Evolutionary conservation across 1,140 invertebrate species (phyloP).

Genomic region (Schlechtendalia chinensis): DNA sequence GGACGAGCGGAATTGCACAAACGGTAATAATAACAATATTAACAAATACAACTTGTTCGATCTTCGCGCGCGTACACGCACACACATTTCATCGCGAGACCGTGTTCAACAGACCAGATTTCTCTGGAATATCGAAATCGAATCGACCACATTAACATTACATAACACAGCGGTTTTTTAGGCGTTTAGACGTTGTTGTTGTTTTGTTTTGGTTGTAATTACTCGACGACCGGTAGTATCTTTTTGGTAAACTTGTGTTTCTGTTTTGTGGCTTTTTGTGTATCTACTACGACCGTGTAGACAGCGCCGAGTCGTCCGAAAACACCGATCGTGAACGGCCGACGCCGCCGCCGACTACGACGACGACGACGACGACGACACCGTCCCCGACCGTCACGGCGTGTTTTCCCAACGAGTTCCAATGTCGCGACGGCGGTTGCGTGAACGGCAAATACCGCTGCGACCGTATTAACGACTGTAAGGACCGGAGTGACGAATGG

Average conservation of each 20-base stretch:
- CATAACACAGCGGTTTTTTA: no score
- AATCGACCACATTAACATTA: no score
- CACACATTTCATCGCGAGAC: no score
- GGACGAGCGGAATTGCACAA: slow-evolving; percentile 55
- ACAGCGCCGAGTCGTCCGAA: not conserved
- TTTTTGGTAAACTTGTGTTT: slow-evolving; percentile 20
- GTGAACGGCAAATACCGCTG: slow-evolving; percentile 63
- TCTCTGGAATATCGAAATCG: no score
- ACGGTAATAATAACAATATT: slow-evolving; percentile 31
- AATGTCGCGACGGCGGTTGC: slow-evolving; percentile 61
- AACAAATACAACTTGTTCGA: not conserved
- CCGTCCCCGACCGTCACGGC: not conserved
- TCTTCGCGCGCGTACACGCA: not conserved
- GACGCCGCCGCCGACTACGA: not conserved
- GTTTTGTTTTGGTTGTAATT: no score
- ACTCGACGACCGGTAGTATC: slow-evolving; percentile 13
- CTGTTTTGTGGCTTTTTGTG: slow-evolving; percentile 37
- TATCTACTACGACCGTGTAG: slow-evolving; percentile 18
- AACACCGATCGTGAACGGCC: not conserved
- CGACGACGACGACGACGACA: not conserved
- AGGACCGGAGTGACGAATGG: slow-evolving; percentile 73
- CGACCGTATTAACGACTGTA: slow-evolving; percentile 69
- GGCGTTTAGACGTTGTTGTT: no score
- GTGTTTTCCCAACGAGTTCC: slow-evolving; percentile 58
- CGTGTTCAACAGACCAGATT: no score